Base-by-base conservation (phyloP, 2,888 invertebrate genomes). In the Andrena bicolor region DNA sequence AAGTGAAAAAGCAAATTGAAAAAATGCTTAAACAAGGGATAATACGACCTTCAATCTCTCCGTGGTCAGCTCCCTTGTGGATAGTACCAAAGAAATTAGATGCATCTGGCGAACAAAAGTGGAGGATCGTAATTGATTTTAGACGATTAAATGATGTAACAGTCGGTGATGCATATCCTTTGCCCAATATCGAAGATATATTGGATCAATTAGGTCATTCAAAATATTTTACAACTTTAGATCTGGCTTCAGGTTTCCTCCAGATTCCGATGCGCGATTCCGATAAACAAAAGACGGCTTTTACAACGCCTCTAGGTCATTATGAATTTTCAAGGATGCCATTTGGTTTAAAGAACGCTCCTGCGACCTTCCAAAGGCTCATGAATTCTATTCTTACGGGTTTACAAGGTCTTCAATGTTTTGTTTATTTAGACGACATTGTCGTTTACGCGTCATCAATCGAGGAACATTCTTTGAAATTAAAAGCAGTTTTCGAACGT, bases 381-480 rank as follows among this genome's bases (percentile, higher is more conserved):
- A 68, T 75, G 48, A 48, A 75, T 5, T 32, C 16, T 41, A 48
- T 60, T 1, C 7, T 76, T 5, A 6, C 53, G 2, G 69, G 75
- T 13, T 23, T 68, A 2, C 56, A 68, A 6, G 53, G 68, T 23
- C 68, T 68, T 7, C 68, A 68, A 32, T 66, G 51, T n/a, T 69
- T 75, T 16, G 60, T 75, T 5, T 63, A 75, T 20, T 35, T 75
- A 1, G 63, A 75, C 13, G 75, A 75, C 2, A 66, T 75, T 13
- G 74, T 75, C 2, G 23, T 71, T 5, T 71, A 61, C 20, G 74
- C 53, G 4, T 51, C 49, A 2, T 65, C 58, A 23, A 56, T 73
- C 7, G 16, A 70, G 6, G 56, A 70, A 20, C 76, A 76, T 30
- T 23, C 30, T 13, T 6, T 0, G 0, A 64, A 76, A 70, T 30